Percentiles rank a stretch among this genome's conserved stretches.
These are phyloP conservation scores for Tursiops truncatus DNA, from an alignment of 2,113 vertebrate genomes.

Conservation along the genomic window DNA sequence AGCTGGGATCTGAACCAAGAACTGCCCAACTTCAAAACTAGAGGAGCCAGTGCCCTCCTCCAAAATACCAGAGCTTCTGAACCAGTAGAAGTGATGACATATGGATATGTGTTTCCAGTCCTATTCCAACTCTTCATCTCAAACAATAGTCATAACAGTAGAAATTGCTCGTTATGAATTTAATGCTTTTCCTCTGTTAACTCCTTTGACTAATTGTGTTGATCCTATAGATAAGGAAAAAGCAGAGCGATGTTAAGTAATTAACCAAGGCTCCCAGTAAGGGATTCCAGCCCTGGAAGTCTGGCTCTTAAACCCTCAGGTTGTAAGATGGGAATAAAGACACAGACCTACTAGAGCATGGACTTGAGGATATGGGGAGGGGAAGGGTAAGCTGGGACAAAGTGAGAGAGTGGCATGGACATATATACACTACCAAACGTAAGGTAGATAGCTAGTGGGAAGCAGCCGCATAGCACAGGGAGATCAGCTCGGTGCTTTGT, in stretches of 20 bases:
- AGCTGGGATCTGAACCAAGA: background rate
- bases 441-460: too few relatives aligned
- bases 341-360: too few relatives aligned
- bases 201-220: background rate
- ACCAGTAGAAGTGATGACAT: background rate
- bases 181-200: background rate
- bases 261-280: background rate
- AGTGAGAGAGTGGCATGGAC: too few relatives aligned
- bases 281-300: background rate
- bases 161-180: background rate
- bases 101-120: background rate
- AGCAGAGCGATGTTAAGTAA: background rate
- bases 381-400: too few relatives aligned
- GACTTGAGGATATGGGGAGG: too few relatives aligned
- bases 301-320: background rate
- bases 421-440: too few relatives aligned
- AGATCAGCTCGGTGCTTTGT: too few relatives aligned
- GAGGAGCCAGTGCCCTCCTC: background rate
- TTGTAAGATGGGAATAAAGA: background rate
- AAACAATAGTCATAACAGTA: background rate
- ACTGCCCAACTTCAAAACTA: background rate
- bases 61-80: background rate
- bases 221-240: background rate
- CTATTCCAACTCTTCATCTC: background rate
- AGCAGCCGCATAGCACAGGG: too few relatives aligned